A percentile compares a stretch with the other conserved stretches of the same genome.
These are phyloP conservation scores for Phyllotis vaccarum DNA, from an alignment of 2,797 vertebrate genomes.

Conservation along the genomic window DNA sequence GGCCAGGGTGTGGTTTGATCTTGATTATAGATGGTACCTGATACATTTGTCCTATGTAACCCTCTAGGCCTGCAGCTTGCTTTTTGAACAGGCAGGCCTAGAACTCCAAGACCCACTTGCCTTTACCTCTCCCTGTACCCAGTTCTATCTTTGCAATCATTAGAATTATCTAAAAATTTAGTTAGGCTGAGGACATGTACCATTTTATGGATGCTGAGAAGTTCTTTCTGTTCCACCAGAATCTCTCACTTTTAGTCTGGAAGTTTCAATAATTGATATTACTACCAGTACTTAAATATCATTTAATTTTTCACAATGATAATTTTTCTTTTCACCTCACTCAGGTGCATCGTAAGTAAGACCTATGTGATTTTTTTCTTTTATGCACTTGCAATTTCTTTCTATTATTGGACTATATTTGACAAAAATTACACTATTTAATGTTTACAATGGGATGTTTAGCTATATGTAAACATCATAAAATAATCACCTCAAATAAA, in stretches of 20 bases:
- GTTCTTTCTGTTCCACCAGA: neutral
- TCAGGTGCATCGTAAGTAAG: neutral
- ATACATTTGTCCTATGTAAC: neutral
- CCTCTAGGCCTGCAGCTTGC: neutral
- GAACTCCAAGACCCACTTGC: neutral
- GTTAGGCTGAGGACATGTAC: neutral
- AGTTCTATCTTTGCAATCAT: neutral
- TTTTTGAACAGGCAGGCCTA: neutral
- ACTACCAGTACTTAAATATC: conserved; percentile 15
- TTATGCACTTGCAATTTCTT: neutral
- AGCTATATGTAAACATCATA: neutral
- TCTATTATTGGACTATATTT: neutral
- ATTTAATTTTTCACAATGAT: neutral
- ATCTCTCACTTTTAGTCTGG: neutral
- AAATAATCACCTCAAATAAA: neutral
- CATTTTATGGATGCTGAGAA: neutral
- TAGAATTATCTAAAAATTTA: neutral
- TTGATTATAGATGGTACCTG: neutral
- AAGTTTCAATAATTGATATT: neutral
- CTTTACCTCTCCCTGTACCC: neutral
- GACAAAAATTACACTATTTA: neutral
- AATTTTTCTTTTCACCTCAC: neutral
- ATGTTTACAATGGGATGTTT: neutral
- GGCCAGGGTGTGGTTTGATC: neutral
- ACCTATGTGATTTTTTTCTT: neutral